These are phyloP conservation scores for Hemicentrotus pulcherrimus DNA, from an alignment of 35 echinoderm and acorn worm species.

Conservation along the genomic window DNA sequence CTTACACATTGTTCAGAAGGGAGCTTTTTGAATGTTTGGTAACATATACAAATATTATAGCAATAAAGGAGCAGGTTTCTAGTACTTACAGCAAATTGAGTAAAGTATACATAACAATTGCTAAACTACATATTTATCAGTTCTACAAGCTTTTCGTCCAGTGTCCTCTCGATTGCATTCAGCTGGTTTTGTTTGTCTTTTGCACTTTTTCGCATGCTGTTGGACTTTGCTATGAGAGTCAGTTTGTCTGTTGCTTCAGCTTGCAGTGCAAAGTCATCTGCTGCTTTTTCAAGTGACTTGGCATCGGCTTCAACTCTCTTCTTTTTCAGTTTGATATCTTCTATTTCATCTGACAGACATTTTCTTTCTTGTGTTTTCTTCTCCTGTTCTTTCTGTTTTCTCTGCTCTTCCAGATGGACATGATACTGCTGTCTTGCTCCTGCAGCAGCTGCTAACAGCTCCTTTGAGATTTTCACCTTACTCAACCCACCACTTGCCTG, in stretches of 20 bases:
- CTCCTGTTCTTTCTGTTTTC: conserved; percentile 46
- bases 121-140: neutral
- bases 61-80: too few species aligned
- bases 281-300: conserved; percentile 14
- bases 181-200: conserved; percentile 7
- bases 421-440: conserved; percentile 66
- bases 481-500: conserved; percentile 52
- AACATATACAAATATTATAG: too few species aligned
- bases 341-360: conserved; percentile 16
- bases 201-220: neutral
- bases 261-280: conserved; percentile 9
- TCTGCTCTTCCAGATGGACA: conserved; percentile 53
- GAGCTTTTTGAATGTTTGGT: too few species aligned
- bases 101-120: too few species aligned
- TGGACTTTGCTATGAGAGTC: conserved; percentile 4
- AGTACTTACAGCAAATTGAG: too few species aligned
- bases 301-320: conserved; percentile 18
- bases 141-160: neutral
- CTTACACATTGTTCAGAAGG: too few species aligned
- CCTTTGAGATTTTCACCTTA: conserved; percentile 56
- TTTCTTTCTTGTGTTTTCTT: neutral
- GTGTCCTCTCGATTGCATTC: neutral
- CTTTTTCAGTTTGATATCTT: neutral
- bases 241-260: conserved; percentile 9
- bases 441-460: conserved; percentile 63